Evolutionary conservation across 2,888 invertebrate species (phyloP).

Genomic region (Eupithecia subfuscata): DNA sequence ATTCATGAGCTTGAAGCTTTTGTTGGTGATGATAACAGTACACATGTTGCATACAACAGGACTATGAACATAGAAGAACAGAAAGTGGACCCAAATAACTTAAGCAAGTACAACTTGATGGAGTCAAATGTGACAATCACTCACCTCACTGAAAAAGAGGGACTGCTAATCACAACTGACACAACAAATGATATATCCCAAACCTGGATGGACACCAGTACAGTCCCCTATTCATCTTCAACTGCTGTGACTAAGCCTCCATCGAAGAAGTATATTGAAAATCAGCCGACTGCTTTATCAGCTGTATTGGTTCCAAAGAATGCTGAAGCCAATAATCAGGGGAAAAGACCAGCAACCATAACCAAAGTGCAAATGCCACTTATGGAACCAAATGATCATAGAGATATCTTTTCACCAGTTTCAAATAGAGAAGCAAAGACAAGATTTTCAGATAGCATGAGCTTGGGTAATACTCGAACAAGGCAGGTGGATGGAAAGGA

Average conservation of each 20-base stretch:
- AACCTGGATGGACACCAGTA: slow-evolving; percentile 73
- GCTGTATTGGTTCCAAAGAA: slow-evolving; percentile 85
- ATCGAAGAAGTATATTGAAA: slow-evolving; percentile 63
- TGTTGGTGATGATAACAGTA: slow-evolving; percentile 71
- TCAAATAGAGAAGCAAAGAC: slow-evolving; percentile 75
- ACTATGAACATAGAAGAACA: slow-evolving; percentile 77
- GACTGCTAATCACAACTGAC: slow-evolving; percentile 75
- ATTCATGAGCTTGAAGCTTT: slow-evolving; percentile 76
- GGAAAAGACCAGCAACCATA: slow-evolving; percentile 73
- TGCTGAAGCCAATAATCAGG: slow-evolving; percentile 68
- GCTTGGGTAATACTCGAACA: slow-evolving; percentile 74
- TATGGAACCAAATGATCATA: slow-evolving; percentile 64
- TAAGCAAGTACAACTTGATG: slow-evolving; percentile 76
- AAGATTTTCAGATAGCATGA: slow-evolving; percentile 68
- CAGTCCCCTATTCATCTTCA: slow-evolving; percentile 59
- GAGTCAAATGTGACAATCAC: slow-evolving; percentile 76
- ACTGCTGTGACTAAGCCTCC: slow-evolving; percentile 62
- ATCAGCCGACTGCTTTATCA: slow-evolving; percentile 82
- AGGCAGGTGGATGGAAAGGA: slow-evolving; percentile 84
- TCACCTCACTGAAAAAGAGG: slow-evolving; percentile 77
- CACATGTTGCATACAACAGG: slow-evolving; percentile 73
- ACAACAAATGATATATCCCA: slow-evolving; percentile 76
- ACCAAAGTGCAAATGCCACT: slow-evolving; percentile 76
- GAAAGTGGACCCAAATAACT: slow-evolving; percentile 67
- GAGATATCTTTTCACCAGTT: slow-evolving; percentile 68